phyloP scores from a whole-genome alignment of 2,797 vertebrate genomes.

The Myotis pilosus region DNA sequence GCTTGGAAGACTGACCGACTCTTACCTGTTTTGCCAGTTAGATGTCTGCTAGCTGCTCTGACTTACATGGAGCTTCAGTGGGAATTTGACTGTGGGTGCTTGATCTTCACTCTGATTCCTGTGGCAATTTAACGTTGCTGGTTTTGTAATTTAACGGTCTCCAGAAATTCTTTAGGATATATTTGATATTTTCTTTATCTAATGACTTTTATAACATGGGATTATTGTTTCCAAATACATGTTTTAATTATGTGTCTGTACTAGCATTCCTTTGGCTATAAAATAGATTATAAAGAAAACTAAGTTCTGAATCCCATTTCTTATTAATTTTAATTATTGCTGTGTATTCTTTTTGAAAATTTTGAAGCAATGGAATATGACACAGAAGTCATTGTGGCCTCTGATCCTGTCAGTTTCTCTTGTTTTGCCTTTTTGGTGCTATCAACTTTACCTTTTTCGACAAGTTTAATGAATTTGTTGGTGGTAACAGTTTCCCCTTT shows the following conservation, averaged over 20 bases:
- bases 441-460: constrained; percentile 6
- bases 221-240: background rate
- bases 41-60: background rate
- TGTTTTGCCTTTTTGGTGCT: background rate
- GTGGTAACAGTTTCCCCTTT: background rate
- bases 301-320: constrained; percentile 22
- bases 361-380: background rate
- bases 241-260: constrained; percentile 6
- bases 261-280: background rate
- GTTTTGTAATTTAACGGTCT: constrained; percentile 44
- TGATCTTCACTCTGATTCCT: constrained; percentile 22
- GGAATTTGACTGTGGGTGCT: constrained; percentile 21
- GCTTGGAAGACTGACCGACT: background rate
- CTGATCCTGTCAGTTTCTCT: background rate
- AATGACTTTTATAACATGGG: background rate
- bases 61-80: background rate
- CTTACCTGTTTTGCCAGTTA: constrained; percentile 9
- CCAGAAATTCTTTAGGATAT: constrained; percentile 37
- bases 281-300: background rate
- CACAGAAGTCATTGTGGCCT: background rate
- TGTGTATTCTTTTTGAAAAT: constrained; percentile 10
- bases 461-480: background rate
- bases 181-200: background rate
- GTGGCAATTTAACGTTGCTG: background rate
- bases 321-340: constrained; percentile 34